These are phyloP conservation scores for Melanotaenia maccullochi DNA, from an alignment of 2,797 vertebrate species.

Conservation along the genomic window DNA sequence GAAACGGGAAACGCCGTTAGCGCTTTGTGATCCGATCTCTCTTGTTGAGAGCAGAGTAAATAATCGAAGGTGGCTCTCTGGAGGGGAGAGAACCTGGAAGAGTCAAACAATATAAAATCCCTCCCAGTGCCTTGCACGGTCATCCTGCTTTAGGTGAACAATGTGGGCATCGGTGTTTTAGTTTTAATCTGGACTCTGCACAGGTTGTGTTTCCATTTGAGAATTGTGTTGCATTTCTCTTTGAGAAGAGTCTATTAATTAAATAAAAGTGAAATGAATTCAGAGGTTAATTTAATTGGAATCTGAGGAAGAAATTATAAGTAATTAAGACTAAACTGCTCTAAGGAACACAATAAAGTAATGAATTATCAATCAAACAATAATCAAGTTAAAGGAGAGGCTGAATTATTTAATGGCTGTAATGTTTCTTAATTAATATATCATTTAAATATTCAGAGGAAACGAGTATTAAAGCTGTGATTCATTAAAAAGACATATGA, in stretches of 20 bases:
- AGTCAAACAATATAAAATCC: slow-evolving; percentile 34
- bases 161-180: slow-evolving; percentile 6
- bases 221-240: neutral
- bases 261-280: no score
- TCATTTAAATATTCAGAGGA: neutral
- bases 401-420: neutral
- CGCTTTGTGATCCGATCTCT: slow-evolving; percentile 63
- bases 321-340: neutral
- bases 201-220: neutral
- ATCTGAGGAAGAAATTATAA: neutral
- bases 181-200: no score
- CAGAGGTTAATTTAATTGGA: neutral
- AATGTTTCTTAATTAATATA: neutral
- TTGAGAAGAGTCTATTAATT: no score
- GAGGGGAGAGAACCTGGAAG: slow-evolving; percentile 36
- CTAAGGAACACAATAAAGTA: neutral
- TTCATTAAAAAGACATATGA: neutral
- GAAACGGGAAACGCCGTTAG: slow-evolving; percentile 58
- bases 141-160: slow-evolving; percentile 17
- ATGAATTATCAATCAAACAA: neutral
- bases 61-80: slow-evolving; percentile 59
- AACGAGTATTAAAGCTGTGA: no score
- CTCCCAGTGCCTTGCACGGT: slow-evolving; percentile 21
- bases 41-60: slow-evolving; percentile 66
- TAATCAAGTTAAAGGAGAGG: neutral